Conservation (phyloP, 2,888 invertebrate species). For the Micropterix aruncella region DNA sequence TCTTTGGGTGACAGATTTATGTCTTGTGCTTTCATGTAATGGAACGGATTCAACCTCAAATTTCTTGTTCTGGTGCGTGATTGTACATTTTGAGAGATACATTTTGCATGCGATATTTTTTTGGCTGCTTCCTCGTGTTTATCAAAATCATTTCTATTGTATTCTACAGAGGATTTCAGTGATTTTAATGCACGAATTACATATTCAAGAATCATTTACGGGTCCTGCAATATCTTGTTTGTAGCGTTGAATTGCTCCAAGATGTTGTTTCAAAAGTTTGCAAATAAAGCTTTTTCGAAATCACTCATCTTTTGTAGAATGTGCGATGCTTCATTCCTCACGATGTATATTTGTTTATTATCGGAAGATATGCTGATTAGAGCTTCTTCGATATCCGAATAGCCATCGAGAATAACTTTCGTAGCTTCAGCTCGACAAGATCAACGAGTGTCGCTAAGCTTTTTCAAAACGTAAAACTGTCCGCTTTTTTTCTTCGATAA, state of each 20-base stretch:
- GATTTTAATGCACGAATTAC: conserved; percentile 12
- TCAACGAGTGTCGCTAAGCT: conserved; percentile 12
- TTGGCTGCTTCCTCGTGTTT: conserved; percentile 13
- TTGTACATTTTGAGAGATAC: conserved; percentile 8
- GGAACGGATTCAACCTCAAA: conserved; percentile 11
- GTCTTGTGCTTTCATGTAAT: conserved; percentile 12
- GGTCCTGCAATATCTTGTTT: conserved; percentile 11
- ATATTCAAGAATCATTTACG: conserved; percentile 13
- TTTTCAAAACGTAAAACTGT: conserved; percentile 8
- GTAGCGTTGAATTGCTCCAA: conserved; percentile 13
- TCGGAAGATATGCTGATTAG: conserved; percentile 10
- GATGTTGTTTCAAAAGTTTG: conserved; percentile 14
- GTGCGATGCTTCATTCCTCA: conserved; percentile 9
- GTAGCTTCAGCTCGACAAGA: conserved; percentile 12
- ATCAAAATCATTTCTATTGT: too few species aligned
- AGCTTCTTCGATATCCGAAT: conserved; percentile 8
- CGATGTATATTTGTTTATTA: conserved; percentile 7
- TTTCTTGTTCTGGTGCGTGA: conserved; percentile 10
- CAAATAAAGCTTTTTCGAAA: conserved; percentile 18
- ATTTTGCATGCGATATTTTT: too few species aligned
- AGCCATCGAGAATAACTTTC: conserved; percentile 12
- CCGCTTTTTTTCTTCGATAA: conserved; percentile 6
- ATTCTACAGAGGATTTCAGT: conserved; percentile 13
- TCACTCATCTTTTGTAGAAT: conserved; percentile 12
- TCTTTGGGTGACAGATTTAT: too few species aligned